Evolutionary conservation across 2,888 invertebrate species (phyloP), one percentile per base, ranked within the genome.

Genomic region (Corbicula japonica): DNA sequence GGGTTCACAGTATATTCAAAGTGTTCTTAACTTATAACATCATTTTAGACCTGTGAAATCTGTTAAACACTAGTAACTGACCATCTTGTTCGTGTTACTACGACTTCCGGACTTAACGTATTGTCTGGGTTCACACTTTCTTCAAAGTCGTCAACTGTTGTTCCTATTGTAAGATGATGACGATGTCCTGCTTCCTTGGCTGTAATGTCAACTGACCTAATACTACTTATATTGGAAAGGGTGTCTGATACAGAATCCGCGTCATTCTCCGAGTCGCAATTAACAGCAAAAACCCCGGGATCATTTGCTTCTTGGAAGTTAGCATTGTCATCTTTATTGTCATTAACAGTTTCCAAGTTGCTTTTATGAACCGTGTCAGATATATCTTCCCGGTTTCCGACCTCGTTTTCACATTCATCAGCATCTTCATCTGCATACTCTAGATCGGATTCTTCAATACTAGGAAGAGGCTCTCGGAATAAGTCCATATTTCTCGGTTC

Each of bases 401-500:
- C 15, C n/a, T 44, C 26, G 44, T 63, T 32, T 18, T 21, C 62
- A 63, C n/a, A 63, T 5, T 21, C 50, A 6, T 63, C 66, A 28
- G 34, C 30, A 18, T 38, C 38, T n/a, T 32, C 35, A 28, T 28
- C 41, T 35, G 52, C 52, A 35, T 58, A 28, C n/a, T 58, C 69
- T 10, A 38, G 38, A 34, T 70, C 60, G 5, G 35, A 21, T 30
- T 66, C 77, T 10, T 78, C 69, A n/a, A 78, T 73, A 41, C 62
- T 69, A 32, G 52, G 23, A 4, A 79, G 35, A 6, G 73, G 65
- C 12, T 50, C 81, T 21, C 83, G 60, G 28, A 79, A 72, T 18
- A 83, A 44, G 44, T 79, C 76, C 38, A 79, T 83, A 35, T 83
- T 83, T 52, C 65, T 75, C 10, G 83, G 83, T 28, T 83, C 83